Evolutionary conservation across 2,797 vertebrate genomes (phyloP).

Genomic region (Platyrinchus mystaceus): DNA sequence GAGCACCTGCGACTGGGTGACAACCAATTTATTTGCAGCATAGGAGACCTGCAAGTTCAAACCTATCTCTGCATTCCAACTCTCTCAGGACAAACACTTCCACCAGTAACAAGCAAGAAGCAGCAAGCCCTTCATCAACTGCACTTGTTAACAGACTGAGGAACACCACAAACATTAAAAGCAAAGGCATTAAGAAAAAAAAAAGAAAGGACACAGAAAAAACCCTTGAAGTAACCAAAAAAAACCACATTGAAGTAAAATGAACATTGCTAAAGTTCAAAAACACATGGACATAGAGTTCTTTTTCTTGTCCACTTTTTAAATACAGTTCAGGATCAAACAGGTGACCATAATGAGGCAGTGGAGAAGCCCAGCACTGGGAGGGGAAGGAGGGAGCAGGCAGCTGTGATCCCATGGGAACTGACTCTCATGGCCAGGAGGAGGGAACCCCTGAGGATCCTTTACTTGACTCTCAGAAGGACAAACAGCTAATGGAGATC

Average conservation of each 20-base stretch:
- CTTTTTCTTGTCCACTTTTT: background rate
- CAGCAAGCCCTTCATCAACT: conserved; percentile 2
- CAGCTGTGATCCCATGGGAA: background rate
- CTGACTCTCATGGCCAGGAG: background rate
- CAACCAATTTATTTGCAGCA: background rate
- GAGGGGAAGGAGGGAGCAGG: background rate
- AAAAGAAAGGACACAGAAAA: conserved; percentile 16
- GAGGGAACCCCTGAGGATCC: background rate
- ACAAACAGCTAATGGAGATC: background rate
- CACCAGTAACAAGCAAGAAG: background rate
- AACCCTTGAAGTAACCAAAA: background rate
- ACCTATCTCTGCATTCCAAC: background rate
- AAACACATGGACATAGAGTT: background rate
- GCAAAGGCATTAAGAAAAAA: background rate
- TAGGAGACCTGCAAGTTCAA: background rate
- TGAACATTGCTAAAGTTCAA: background rate
- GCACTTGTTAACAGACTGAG: background rate
- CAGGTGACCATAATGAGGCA: background rate
- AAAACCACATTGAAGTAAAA: conserved; percentile 4
- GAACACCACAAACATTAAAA: background rate
- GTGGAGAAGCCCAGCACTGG: background rate
- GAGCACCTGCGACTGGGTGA: background rate
- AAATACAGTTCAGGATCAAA: background rate
- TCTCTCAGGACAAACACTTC: background rate
- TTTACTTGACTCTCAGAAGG: background rate